phyloP scores from a whole-genome alignment of 2,888 invertebrate species.

The Limnephilus lunatus region DNA sequence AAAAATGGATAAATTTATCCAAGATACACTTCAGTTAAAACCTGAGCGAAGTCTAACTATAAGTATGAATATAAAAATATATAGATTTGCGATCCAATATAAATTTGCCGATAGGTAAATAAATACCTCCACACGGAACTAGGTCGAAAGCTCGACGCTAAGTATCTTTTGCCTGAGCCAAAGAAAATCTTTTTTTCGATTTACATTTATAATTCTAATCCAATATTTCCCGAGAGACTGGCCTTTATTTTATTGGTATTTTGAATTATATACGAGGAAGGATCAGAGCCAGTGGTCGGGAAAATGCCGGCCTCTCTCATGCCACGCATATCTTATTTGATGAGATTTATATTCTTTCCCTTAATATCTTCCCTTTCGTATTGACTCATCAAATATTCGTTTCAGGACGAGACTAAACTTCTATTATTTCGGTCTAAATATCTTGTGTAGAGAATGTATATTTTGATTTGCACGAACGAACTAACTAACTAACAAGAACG shows the following conservation, averaged over 20 bases:
- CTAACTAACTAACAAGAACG: not conserved
- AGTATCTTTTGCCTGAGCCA: not conserved
- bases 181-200: conserved; percentile 26
- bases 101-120: not conserved
- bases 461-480: not conserved
- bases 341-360: not conserved
- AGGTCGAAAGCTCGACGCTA: not conserved
- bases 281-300: not conserved
- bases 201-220: conserved; percentile 45
- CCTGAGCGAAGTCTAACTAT: no score
- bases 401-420: not conserved
- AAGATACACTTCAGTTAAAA: no score
- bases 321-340: not conserved
- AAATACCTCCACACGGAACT: not conserved
- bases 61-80: not conserved
- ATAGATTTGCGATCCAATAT: not conserved
- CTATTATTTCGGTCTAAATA: not conserved
- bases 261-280: conserved; percentile 20
- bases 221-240: conserved; percentile 44
- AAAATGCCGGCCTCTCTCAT: conserved; percentile 7
- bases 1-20: no score
- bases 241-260: conserved; percentile 46
- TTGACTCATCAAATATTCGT: not conserved
- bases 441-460: not conserved
- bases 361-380: not conserved